Evolutionary conservation across 1,140 invertebrate species (phyloP), one percentile per base, ranked within the genome.

Genomic region (Caenorhabditis tropicalis): DNA sequence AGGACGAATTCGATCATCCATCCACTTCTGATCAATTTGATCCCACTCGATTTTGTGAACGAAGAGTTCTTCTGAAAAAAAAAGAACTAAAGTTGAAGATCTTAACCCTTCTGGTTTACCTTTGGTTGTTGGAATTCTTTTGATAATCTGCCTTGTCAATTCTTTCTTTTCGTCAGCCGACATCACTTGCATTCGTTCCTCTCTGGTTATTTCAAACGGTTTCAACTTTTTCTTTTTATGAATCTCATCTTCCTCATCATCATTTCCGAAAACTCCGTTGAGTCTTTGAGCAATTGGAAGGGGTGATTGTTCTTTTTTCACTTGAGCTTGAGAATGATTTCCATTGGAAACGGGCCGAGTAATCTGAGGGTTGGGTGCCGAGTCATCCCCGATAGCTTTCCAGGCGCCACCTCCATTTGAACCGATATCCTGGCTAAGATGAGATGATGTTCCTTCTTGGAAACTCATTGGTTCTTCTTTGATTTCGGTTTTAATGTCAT

Each of bases 111-210:
- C n/a, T n/a, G n/a, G n/a, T 33, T 48, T 74, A 65, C 84, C 79
- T 93, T 98, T 98, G 90, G 96, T 95, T 51, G 96, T 98, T 60
- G 98, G 98, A 92, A 99, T 99, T 93, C 96, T 96, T 92, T 99
- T 96, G 90, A 99, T 99, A 85, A 99, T 94, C 82, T 95, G 95
- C 93, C 98, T 98, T 88, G 98, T 97, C 91, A 96, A 94, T 89
- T 96, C 96, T 65, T 95, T 93, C 92, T 98, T 98, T 92, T 99
- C 97, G 92, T 98, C 97, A 88, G 95, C 95, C 84, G 94, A 94
- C 82, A 88, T 87, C 3, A 79, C 60, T 65, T 87, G 53, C 65
- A 85, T 87, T 33, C 86, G 56, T 24, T 87, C 87, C 39, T 87
- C 86, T 29, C 51, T n/a, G 6, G 86, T 87, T 19, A 87, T 87